These are phyloP conservation scores for Congeria kusceri DNA, from an alignment of 2,888 invertebrate species.

Conservation along the genomic window DNA sequence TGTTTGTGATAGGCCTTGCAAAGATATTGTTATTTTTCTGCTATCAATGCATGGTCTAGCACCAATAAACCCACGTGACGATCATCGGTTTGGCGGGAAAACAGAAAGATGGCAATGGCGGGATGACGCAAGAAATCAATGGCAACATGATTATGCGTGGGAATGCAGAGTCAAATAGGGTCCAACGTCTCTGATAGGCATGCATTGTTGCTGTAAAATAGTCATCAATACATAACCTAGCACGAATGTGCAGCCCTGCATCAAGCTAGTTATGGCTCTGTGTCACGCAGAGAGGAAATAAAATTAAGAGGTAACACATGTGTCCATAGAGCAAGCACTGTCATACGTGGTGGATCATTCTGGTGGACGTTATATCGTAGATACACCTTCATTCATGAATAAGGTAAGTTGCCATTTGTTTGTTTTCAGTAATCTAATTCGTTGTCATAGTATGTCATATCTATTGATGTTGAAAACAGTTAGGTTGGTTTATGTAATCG, in stretches of 20 bases:
- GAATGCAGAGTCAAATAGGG: conserved; percentile 2
- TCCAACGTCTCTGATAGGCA: conserved; percentile 46
- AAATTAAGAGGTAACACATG: too few species aligned
- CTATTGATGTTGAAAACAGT: too few species aligned
- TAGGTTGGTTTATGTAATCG: too few species aligned
- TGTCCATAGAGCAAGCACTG: too few species aligned
- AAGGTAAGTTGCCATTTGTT: neutral
- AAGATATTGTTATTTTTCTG: conserved; percentile 5
- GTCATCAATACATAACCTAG: conserved; percentile 45
- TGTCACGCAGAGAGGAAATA: too few species aligned
- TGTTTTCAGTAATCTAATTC: too few species aligned
- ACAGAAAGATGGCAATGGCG: neutral
- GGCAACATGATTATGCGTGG: too few species aligned
- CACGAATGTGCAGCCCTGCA: conserved; percentile 29
- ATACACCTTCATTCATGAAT: neutral
- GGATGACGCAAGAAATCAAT: conserved; percentile 6
- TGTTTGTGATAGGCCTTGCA: conserved; percentile 41
- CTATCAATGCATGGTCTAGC: conserved; percentile 40
- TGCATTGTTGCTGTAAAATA: conserved; percentile 34
- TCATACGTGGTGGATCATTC: too few species aligned
- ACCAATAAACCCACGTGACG: neutral
- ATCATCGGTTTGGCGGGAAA: neutral
- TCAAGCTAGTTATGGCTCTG: neutral
- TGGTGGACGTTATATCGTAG: neutral
- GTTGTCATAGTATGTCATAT: too few species aligned